A percentile compares a stretch with the other conserved stretches of the same genome.
phyloP scores from a whole-genome alignment of 2,113 vertebrate species.

The Paratilapia polleni region DNA sequence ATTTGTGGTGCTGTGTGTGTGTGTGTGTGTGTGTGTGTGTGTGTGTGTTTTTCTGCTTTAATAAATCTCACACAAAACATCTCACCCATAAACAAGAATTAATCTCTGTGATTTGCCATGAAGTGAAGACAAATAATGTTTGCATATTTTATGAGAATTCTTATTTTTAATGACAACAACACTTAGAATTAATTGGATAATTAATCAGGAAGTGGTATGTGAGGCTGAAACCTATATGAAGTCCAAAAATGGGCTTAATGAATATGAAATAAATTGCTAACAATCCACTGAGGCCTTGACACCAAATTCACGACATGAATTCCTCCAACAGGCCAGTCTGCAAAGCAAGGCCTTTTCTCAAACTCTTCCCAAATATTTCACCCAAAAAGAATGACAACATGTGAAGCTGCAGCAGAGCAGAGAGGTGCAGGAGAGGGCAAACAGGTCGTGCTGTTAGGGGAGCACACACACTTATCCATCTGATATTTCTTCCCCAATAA shows the following conservation, averaged over 20 bases:
- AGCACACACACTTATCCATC: slow-evolving; percentile 67
- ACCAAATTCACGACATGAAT: slow-evolving; percentile 20
- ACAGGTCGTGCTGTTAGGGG: slow-evolving; percentile 40
- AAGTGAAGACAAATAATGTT: slow-evolving; percentile 35
- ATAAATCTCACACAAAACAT: slow-evolving; percentile 46
- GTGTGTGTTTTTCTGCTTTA: neutral
- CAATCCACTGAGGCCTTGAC: slow-evolving; percentile 43
- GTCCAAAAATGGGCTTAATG: slow-evolving; percentile 8
- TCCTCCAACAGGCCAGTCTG: slow-evolving; percentile 19
- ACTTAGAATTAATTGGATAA: slow-evolving; percentile 25
- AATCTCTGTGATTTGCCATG: slow-evolving; percentile 8
- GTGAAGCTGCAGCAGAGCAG: slow-evolving; percentile 25
- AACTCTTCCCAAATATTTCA: slow-evolving; percentile 43
- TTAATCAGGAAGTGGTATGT: slow-evolving; percentile 14
- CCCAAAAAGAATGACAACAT: slow-evolving; percentile 55
- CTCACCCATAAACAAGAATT: slow-evolving; percentile 4
- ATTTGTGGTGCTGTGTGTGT: neutral
- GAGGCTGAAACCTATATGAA: slow-evolving; percentile 10
- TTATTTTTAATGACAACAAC: slow-evolving; percentile 33
- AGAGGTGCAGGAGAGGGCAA: slow-evolving; percentile 31
- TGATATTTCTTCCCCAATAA: slow-evolving; percentile 77
- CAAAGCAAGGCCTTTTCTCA: slow-evolving; percentile 41
- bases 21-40: neutral
- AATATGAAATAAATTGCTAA: slow-evolving; percentile 25
- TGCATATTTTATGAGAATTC: slow-evolving; percentile 26